A percentile compares a stretch with the other conserved stretches of the same genome.
These are phyloP conservation scores for Okamejei kenojei DNA, from an alignment of 2,797 vertebrate genomes.

Conservation along the genomic window DNA sequence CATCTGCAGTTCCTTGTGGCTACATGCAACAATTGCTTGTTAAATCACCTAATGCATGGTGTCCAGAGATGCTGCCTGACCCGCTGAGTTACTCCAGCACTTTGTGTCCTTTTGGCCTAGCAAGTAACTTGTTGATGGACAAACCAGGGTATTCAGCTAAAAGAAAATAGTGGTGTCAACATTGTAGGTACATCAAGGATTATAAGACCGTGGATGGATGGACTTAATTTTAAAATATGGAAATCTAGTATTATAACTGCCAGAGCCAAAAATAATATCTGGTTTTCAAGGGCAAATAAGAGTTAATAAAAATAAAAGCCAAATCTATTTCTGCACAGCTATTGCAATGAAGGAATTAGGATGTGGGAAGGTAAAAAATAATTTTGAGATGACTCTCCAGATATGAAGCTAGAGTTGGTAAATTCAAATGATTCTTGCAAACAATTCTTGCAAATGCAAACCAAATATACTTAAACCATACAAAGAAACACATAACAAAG, in stretches of 20 bases:
- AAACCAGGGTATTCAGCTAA: neutral
- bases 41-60: too few relatives aligned
- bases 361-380: neutral
- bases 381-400: neutral
- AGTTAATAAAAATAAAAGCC: neutral
- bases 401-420: neutral
- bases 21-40: neutral
- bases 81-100: neutral
- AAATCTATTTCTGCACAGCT: too few relatives aligned
- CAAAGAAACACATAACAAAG: neutral
- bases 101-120: neutral
- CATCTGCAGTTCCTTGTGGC: neutral
- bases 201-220: neutral
- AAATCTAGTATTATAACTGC: neutral
- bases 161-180: neutral
- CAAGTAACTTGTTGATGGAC: neutral
- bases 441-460: neutral
- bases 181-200: neutral
- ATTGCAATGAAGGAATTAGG: neutral
- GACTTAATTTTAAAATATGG: neutral
- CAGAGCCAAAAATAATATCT: neutral
- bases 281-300: neutral
- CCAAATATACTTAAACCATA: neutral
- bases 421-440: neutral
- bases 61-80: too few relatives aligned